Base-by-base conservation (phyloP, 2,888 invertebrate species). In the Hydroisotoma schaefferi region DNA sequence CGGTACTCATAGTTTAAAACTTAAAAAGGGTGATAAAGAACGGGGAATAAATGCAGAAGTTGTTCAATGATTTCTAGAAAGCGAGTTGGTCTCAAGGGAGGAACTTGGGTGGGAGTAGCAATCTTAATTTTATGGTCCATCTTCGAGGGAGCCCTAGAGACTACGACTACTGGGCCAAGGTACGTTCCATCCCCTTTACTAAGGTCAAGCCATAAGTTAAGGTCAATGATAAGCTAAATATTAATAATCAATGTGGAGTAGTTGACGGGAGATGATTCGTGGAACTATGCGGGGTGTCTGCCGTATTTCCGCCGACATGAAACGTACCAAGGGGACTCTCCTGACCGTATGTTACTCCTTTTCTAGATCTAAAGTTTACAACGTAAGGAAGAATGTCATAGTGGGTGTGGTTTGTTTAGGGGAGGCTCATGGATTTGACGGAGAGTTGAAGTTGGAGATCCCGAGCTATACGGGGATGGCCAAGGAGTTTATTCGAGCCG, bases 391-490 rank as follows among this genome's bases (percentile, higher is more conserved):
- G 6, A 10, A 6, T 33, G 33, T 33, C 33, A 33, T 6, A 10
- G 33, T 33, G 33, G 6, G 33, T 33, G 33, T 33, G 33, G 6
- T n/a, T n/a, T n/a, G n/a, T n/a, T n/a, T 47, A 49, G 55, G 65
- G 8, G 67, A 67, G 46, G 61, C 63, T 10, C 67, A 67, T 27
- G 67, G 67, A 3, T 61, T 61, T 40, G 61, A 64, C 25, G 63
- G 63, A 15, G 67, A 67, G 26, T 33, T 63, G 29, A 61, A 56
- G 58, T 47, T 67, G 0, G 63, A 67, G 37, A 52, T 47, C 1
- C 63, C 67, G 15, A 56, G 59, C 25, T 67, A 67, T 37, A 61
- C 67, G 20, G 67, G 67, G 37, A 67, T 67, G 61, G 61, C 67
- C 1, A 61, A 63, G 26, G 63, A 63, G 29, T 67, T 67, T 37